phyloP scores from a whole-genome alignment of 2,113 vertebrate species.

The Nothoprocta pentlandii region DNA sequence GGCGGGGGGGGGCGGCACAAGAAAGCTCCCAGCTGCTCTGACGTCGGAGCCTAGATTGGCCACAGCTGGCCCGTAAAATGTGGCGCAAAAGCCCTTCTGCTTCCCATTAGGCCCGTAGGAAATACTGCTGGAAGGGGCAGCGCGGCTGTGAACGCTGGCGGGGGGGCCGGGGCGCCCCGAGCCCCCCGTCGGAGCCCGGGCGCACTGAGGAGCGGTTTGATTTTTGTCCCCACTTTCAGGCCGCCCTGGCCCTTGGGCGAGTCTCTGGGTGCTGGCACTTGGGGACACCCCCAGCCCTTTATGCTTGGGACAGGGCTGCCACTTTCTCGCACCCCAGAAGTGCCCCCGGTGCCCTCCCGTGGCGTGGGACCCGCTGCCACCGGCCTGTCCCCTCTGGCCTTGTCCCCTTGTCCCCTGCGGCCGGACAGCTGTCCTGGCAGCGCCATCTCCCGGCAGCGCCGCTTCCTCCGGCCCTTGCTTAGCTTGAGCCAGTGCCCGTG shows the following conservation, averaged over 20 bases:
- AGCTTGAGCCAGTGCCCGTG: too few species aligned
- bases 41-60: constrained; percentile 70
- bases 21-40: constrained; percentile 75
- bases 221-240: not conserved
- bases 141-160: not conserved
- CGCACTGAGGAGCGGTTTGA: not conserved
- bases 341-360: not conserved
- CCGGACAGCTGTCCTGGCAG: not conserved
- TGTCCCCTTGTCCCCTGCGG: not conserved
- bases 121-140: constrained; percentile 65
- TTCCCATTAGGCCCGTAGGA: constrained; percentile 68
- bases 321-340: not conserved
- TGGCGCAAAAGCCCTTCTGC: constrained; percentile 73
- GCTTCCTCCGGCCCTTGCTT: not conserved
- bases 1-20: not conserved
- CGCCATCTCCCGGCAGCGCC: constrained; percentile 61
- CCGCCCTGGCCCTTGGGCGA: not conserved
- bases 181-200: not conserved
- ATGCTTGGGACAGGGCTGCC: not conserved
- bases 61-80: constrained; percentile 74
- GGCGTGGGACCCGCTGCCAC: not conserved
- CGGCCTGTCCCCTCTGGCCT: not conserved
- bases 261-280: fast-evolving
- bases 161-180: not conserved
- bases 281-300: not conserved